A percentile compares a stretch with the other conserved stretches of the same genome.
Evolutionary conservation across 2,797 vertebrate species (phyloP).

Genomic region (Sebastes hubbsi): DNA sequence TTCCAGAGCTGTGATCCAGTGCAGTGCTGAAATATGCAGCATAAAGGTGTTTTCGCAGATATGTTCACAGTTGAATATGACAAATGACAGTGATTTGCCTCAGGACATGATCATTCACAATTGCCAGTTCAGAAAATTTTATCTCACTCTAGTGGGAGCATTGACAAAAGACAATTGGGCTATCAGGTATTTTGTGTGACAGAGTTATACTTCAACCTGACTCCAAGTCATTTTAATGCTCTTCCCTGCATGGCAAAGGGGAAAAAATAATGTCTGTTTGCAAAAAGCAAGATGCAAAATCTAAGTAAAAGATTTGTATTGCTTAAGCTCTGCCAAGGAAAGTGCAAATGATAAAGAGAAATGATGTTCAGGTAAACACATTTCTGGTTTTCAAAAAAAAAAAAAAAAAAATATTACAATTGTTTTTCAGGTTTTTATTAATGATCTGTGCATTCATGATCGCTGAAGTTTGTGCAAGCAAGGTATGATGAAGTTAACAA

Average conservation of each 20-base stretch:
- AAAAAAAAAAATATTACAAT: neutral
- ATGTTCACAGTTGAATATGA: constrained; percentile 20
- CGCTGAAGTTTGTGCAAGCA: neutral
- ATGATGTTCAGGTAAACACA: neutral
- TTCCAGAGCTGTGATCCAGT: neutral
- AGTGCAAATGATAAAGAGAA: neutral
- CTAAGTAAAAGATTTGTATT: neutral
- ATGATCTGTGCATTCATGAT: neutral
- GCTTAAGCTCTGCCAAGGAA: neutral
- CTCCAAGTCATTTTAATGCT: constrained; percentile 11
- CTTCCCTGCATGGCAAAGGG: neutral
- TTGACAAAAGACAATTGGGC: constrained; percentile 36
- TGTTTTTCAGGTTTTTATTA: neutral
- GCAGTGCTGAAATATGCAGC: constrained; percentile 15
- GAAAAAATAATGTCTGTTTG: neutral
- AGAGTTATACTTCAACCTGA: constrained; percentile 21
- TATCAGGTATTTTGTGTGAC: constrained; percentile 30
- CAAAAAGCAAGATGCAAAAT: neutral
- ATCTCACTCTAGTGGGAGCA: constrained; percentile 12
- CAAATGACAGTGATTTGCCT: constrained; percentile 50
- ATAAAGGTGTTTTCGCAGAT: constrained; percentile 30
- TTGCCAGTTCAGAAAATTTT: constrained; percentile 28
- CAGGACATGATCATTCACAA: constrained; percentile 45
- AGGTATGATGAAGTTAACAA: neutral
- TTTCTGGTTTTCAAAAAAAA: neutral